Evolutionary conservation across 2,113 vertebrate genomes (phyloP).

Genomic region (Galbula dea): DNA sequence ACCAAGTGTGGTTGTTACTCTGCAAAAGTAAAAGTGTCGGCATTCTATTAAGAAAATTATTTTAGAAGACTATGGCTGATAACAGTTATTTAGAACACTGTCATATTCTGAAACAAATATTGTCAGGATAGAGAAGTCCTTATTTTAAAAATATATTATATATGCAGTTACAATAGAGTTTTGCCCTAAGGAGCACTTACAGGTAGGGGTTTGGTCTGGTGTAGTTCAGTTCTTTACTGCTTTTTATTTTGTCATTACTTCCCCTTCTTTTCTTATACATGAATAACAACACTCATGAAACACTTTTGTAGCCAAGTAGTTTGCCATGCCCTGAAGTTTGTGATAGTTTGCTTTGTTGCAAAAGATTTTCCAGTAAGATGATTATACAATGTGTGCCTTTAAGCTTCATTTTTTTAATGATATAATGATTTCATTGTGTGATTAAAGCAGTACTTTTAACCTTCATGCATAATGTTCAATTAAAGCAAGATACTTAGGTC

Average conservation of each 20-base stretch:
- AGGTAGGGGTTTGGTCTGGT: neutral
- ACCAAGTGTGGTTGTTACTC: neutral
- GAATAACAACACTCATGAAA: neutral
- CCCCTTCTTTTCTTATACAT: neutral
- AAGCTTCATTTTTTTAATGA: neutral
- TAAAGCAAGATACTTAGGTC: slow-evolving; percentile 57
- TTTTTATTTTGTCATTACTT: neutral
- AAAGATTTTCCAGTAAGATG: slow-evolving; percentile 56
- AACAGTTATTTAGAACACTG: neutral
- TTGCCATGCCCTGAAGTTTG: neutral
- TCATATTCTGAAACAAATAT: neutral
- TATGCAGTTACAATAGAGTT: neutral
- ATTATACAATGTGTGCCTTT: slow-evolving; percentile 6
- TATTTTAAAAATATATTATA: neutral
- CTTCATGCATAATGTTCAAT: slow-evolving; percentile 19
- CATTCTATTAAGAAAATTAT: neutral
- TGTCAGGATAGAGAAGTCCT: neutral
- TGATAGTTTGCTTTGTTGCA: slow-evolving; percentile 22
- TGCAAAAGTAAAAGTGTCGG: neutral
- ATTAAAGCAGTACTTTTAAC: slow-evolving; percentile 60
- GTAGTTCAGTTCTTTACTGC: neutral
- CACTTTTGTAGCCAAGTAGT: neutral
- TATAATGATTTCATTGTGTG: slow-evolving; percentile 53
- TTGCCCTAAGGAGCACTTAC: neutral
- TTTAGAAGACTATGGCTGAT: neutral